These are phyloP conservation scores for Spisula solida DNA, from an alignment of 2,888 invertebrate species.

Conservation along the genomic window DNA sequence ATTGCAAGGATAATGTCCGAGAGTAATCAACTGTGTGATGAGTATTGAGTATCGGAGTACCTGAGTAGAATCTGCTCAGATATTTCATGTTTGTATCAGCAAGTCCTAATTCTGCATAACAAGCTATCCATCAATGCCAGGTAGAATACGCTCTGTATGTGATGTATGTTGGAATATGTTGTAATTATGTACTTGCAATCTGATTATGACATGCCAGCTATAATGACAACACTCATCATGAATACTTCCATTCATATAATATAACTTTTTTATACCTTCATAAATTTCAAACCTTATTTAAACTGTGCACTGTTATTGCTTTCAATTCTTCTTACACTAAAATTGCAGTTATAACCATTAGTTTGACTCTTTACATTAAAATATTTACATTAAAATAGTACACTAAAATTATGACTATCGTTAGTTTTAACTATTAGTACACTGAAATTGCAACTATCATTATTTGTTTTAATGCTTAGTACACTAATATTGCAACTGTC, in stretches of 20 bases:
- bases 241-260: neutral
- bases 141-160: slow-evolving; percentile 1
- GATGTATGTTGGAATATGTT: slow-evolving; percentile 6
- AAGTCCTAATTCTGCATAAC: slow-evolving; percentile 7
- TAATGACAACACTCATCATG: neutral
- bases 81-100: neutral
- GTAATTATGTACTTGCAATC: neutral
- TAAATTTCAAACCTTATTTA: neutral
- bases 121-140: neutral
- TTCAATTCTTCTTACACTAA: too few relatives aligned
- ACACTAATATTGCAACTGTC: too few relatives aligned
- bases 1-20: neutral
- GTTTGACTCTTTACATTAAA: too few relatives aligned
- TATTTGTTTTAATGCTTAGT: too few relatives aligned
- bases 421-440: too few relatives aligned
- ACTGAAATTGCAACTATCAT: too few relatives aligned
- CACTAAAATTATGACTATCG: too few relatives aligned
- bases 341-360: too few relatives aligned
- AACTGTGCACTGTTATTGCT: too few relatives aligned
- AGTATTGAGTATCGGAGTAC: too few relatives aligned
- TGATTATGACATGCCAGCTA: neutral
- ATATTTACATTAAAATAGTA: too few relatives aligned
- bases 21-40: too few relatives aligned
- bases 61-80: neutral
- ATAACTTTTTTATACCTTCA: neutral